A percentile compares a stretch with the other conserved stretches of the same genome.
Conservation (phyloP, 2,113 vertebrate species). For the Amphiprion ocellaris region DNA sequence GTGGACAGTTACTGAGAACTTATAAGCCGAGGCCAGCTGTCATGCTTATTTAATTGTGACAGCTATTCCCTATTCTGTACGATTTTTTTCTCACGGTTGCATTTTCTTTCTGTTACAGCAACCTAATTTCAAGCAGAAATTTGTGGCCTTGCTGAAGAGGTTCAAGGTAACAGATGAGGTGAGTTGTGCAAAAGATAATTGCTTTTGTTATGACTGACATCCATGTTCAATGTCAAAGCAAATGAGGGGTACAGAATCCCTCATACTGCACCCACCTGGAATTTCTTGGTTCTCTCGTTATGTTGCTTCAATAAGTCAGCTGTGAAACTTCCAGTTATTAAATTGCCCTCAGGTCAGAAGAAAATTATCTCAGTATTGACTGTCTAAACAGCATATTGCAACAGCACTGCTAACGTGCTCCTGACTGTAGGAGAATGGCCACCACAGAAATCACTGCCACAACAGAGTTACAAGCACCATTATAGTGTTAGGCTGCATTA, state of each 20-base stretch:
- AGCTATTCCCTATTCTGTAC: neutral
- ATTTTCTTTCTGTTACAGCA: constrained; percentile 74
- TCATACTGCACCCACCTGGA: neutral
- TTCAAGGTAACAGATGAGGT: constrained; percentile 89
- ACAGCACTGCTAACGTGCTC: constrained; percentile 36
- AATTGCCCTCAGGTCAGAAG: constrained; percentile 26
- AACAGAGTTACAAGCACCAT: constrained; percentile 31
- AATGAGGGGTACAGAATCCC: neutral
- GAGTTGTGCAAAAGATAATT: constrained; percentile 47
- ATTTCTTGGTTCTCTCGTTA: constrained; percentile 13
- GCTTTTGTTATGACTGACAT: constrained; percentile 22
- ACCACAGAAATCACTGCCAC: constrained; percentile 37
- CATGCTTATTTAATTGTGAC: constrained; percentile 44
- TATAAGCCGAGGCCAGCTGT: constrained; percentile 51
- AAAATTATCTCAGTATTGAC: constrained; percentile 51
- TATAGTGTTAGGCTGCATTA: constrained; percentile 34
- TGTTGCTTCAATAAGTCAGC: constrained; percentile 37
- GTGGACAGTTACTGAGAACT: constrained; percentile 46
- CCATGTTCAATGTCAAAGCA: constrained; percentile 19
- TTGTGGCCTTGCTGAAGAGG: constrained; percentile 87
- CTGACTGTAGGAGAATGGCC: constrained; percentile 28
- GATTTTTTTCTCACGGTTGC: constrained; percentile 12
- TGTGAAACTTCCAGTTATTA: constrained; percentile 59
- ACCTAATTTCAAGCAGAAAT: constrained; percentile 89
- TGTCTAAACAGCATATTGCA: constrained; percentile 45